phyloP scores from a whole-genome alignment of 1,140 invertebrate species.

The Zeugodacus cucurbitae region DNA sequence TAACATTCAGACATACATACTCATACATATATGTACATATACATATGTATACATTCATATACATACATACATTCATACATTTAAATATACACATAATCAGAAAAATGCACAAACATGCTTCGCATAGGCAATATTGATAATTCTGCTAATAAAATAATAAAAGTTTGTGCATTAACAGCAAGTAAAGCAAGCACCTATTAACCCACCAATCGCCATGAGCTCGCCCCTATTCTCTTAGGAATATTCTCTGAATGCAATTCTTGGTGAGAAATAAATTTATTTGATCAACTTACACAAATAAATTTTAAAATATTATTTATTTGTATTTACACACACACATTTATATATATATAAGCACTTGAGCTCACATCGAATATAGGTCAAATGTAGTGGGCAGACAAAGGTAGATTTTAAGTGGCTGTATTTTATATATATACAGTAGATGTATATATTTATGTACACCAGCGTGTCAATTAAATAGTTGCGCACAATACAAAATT shows the following conservation, averaged over 20 bases:
- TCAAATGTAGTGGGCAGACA: conserved; percentile 11
- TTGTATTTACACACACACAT: not conserved
- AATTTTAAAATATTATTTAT: no score
- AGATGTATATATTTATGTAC: not conserved
- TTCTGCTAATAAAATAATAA: no score
- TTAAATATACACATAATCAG: not conserved
- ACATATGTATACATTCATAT: not conserved
- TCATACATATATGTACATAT: not conserved
- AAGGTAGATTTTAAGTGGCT: not conserved
- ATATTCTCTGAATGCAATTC: not conserved
- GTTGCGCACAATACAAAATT: not conserved
- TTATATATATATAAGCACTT: not conserved
- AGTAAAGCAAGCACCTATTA: not conserved
- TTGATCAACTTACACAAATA: not conserved
- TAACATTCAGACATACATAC: not conserved
- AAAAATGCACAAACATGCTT: no score
- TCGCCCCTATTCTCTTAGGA: not conserved
- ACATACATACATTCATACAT: not conserved
- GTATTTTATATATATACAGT: not conserved
- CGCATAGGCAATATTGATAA: no score
- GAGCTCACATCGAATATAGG: not conserved
- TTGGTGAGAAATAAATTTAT: not conserved
- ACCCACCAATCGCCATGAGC: not conserved
- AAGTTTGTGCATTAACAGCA: not conserved
- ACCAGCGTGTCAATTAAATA: not conserved